Evolutionary conservation across 92 coral and sea anemone species (phyloP).

Genomic region (Palythoa heliodiscus): DNA sequence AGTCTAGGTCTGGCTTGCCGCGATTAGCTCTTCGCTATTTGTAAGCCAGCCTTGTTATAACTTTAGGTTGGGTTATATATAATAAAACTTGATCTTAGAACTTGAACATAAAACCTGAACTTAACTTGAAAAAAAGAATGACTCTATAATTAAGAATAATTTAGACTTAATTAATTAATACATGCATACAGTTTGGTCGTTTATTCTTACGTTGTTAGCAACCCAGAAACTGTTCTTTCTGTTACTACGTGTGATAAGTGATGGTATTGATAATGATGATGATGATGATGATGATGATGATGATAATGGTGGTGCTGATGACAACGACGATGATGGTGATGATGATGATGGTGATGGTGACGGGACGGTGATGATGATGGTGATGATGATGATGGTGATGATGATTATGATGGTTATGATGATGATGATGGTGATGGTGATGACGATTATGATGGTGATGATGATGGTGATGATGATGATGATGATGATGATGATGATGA

Average conservation of each 20-base stretch:
- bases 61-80: too few species aligned
- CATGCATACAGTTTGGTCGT: neutral
- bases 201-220: neutral
- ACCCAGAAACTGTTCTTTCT: neutral
- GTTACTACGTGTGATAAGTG: neutral
- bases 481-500: neutral
- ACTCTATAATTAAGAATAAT: too few species aligned
- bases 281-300: neutral
- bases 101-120: too few species aligned
- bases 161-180: too few species aligned
- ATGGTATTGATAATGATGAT: neutral
- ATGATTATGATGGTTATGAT: neutral
- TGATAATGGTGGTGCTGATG: slow-evolving; percentile 48
- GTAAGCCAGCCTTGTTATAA: too few species aligned
- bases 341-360: slow-evolving; percentile 57
- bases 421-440: too few species aligned
- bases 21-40: too few species aligned
- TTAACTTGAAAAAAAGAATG: too few species aligned
- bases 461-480: neutral
- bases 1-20: too few species aligned
- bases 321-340: slow-evolving; percentile 76
- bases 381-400: neutral
- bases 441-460: neutral
- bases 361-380: slow-evolving; percentile 42
- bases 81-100: too few species aligned